Evolutionary conservation across 2,797 vertebrate species (phyloP).

Genomic region (Sitta carolinensis): DNA sequence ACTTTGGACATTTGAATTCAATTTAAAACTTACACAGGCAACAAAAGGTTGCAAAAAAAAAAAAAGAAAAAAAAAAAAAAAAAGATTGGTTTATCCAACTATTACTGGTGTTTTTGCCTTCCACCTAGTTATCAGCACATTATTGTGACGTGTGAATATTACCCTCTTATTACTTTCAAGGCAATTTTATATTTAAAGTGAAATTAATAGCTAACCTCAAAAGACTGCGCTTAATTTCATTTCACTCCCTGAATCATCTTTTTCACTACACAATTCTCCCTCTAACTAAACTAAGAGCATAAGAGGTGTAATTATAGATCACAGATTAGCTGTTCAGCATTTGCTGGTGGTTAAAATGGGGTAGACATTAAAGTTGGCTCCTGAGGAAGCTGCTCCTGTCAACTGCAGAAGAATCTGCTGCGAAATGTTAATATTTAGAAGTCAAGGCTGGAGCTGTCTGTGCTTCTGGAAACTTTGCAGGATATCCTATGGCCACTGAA

Average conservation of each 20-base stretch:
- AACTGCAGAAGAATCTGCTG: not conserved
- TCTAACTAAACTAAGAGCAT: conserved; percentile 53
- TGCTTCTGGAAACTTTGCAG: not conserved
- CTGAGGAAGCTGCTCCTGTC: not conserved
- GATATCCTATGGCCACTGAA: not conserved
- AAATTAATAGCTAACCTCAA: conserved; percentile 73
- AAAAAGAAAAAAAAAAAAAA: not conserved
- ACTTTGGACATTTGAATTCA: conserved; percentile 24
- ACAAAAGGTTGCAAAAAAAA: not conserved
- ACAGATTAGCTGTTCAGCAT: conserved; percentile 17
- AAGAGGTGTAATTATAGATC: conserved; percentile 49
- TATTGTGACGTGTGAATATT: conserved; percentile 21
- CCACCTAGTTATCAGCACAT: conserved; percentile 10
- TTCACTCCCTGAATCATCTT: conserved; percentile 44
- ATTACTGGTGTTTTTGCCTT: not conserved
- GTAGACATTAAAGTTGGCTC: not conserved
- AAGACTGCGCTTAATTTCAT: conserved; percentile 67
- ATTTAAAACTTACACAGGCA: conserved; percentile 7
- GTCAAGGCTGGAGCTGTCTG: not conserved
- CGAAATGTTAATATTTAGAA: not conserved
- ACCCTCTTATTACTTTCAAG: conserved; percentile 58
- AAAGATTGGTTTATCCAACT: conserved; percentile 10
- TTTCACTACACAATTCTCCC: conserved; percentile 32
- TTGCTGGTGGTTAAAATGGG: not conserved
- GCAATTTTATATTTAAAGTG: conserved; percentile 63